Conservation (phyloP, 2,888 invertebrate species). For the Metalampra italica region DNA sequence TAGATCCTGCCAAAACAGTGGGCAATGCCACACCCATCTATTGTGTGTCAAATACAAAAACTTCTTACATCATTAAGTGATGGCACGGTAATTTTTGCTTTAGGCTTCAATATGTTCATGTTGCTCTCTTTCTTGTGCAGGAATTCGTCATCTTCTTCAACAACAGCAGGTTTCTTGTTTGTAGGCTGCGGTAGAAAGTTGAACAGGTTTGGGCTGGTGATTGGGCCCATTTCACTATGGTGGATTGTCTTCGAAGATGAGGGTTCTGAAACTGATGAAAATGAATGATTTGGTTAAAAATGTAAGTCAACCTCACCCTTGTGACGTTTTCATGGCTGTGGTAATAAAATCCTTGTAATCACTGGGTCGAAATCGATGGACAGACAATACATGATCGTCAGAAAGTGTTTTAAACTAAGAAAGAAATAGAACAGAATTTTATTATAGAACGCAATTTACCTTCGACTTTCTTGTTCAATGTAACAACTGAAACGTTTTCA, state of each 20-base stretch:
- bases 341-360: no score
- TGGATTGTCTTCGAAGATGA: conserved; percentile 7
- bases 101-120: conserved; percentile 49
- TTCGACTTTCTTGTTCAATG: conserved; percentile 32
- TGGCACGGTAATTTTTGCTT: conserved; percentile 83
- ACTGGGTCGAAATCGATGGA: no score
- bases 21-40: no score
- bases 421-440: no score
- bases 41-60: no score
- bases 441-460: conserved; percentile 16
- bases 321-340: background rate
- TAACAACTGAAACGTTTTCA: conserved; percentile 29
- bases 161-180: conserved; percentile 36
- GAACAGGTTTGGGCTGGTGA: conserved; percentile 38
- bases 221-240: conserved; percentile 9
- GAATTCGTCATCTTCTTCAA: conserved; percentile 82
- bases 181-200: conserved; percentile 73
- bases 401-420: no score
- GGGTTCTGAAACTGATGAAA: conserved; percentile 13
- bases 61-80: conserved; percentile 80
- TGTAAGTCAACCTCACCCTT: background rate
- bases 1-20: no score
- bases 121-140: conserved; percentile 77
- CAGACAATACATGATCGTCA: no score
- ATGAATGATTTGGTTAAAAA: background rate